Evolutionary conservation across 2,113 vertebrate genomes (phyloP).

Genomic region (Pelecanoides urinatrix): DNA sequence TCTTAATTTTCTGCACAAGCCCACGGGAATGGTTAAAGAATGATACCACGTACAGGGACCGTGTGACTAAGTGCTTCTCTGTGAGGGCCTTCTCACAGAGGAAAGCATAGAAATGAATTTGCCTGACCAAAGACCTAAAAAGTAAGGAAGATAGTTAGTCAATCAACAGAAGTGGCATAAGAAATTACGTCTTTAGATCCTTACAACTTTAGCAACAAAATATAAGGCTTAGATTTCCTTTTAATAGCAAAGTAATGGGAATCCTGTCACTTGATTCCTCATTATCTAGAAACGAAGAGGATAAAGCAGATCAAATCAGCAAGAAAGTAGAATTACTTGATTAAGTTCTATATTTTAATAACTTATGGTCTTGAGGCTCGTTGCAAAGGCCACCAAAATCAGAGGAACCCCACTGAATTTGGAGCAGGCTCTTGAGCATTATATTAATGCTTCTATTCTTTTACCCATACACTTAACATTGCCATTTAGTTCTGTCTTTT

Average conservation of each 20-base stretch:
- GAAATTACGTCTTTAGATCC: neutral
- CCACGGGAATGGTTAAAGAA: neutral
- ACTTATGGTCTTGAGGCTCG: neutral
- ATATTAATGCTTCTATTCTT: neutral
- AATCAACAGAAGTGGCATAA: neutral
- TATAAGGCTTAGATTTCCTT: neutral
- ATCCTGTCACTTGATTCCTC: neutral
- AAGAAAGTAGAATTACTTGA: neutral
- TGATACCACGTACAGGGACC: neutral
- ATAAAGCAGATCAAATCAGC: neutral
- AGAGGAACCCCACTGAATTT: neutral
- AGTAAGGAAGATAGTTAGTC: slow-evolving; percentile 40
- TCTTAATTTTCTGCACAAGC: neutral
- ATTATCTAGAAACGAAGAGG: neutral
- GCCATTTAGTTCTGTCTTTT: neutral
- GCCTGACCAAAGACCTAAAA: slow-evolving; percentile 31
- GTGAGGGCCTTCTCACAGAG: slow-evolving; percentile 15
- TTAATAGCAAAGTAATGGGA: neutral
- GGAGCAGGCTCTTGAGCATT: neutral
- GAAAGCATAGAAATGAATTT: slow-evolving; percentile 59
- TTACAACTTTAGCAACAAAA: neutral
- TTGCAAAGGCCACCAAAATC: neutral
- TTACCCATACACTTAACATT: neutral
- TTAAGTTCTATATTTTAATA: neutral
- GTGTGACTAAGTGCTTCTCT: neutral